phyloP scores from a whole-genome alignment of 2,888 invertebrate genomes.

The Athalia cordata region DNA sequence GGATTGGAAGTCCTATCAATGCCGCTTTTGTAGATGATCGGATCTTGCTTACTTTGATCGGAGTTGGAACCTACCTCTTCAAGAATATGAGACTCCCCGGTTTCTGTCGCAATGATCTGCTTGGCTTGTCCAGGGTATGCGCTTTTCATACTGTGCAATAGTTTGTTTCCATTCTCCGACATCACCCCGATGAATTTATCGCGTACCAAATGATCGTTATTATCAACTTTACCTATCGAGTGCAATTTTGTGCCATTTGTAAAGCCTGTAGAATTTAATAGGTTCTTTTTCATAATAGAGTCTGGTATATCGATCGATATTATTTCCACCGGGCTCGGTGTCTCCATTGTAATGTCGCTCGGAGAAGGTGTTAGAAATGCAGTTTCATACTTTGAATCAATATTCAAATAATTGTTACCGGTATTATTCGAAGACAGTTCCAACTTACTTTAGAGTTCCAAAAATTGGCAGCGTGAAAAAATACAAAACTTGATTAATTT shows the following conservation, averaged over 20 bases:
- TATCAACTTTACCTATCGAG: slow-evolving; percentile 51
- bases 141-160: slow-evolving; percentile 67
- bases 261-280: slow-evolving; percentile 57
- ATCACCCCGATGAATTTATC: slow-evolving; percentile 66
- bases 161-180: slow-evolving; percentile 63
- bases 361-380: slow-evolving; percentile 76
- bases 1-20: background rate
- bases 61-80: slow-evolving; percentile 64
- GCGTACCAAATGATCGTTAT: slow-evolving; percentile 59
- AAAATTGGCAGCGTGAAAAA: slow-evolving; percentile 63
- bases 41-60: background rate
- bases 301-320: slow-evolving; percentile 64
- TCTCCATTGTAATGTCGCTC: slow-evolving; percentile 75
- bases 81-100: slow-evolving; percentile 65
- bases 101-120: slow-evolving; percentile 77
- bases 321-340: slow-evolving; percentile 73
- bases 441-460: slow-evolving; percentile 69
- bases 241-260: slow-evolving; percentile 47
- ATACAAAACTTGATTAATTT: slow-evolving; percentile 57
- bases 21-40: background rate
- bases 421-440: slow-evolving; percentile 64
- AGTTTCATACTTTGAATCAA: slow-evolving; percentile 65
- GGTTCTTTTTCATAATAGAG: slow-evolving; percentile 63
- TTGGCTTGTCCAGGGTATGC: slow-evolving; percentile 84
- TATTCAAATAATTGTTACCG: slow-evolving; percentile 64